Evolutionary conservation across 2,113 vertebrate species (phyloP), one percentile per base, ranked within the genome.

Genomic region (Tapirus terrestris): DNA sequence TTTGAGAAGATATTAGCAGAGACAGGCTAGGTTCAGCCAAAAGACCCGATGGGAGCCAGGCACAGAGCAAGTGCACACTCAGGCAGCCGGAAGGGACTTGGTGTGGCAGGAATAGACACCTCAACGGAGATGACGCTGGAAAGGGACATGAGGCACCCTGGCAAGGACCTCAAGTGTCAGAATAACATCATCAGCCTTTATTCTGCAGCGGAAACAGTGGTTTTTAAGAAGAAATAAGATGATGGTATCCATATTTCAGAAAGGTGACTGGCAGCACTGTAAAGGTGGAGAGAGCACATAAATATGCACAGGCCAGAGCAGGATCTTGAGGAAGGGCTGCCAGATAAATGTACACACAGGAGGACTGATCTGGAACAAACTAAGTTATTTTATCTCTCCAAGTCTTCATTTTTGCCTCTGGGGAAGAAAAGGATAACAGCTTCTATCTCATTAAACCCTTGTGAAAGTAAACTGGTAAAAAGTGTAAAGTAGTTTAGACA

Each of bases 91-190:
- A 9, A 33, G 27, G 53, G 3, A 3, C 8, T 12, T 8, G 5
- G 39, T 67, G 9, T 9, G 31, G 51, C 14, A 29, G 5, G 17
- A 53, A 33, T 16, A 39, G 33, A 33, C 4, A 33, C 16, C 10
- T 23, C 14, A 45, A 29, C 23, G 17, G 48, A n/a, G 31, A 65
- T 23, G 17, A 43, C 29, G 29, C 39, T 10, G 5, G 21, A 61
- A 31, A 53, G 53, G 39, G 53, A 36, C 21, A 39, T 39, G 39
- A 39, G 21, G 8, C 43, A 13, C 20, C 23, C 61, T 33, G 31
- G 14, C 36, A 11, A n/a, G 20, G 29, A 58, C 17, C 23, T 1
- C 31, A 6, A 36, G 61, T 0, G 2, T 20, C 60, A 60, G 2
- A 5, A 6, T 39, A 21, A 43, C 2, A 36, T 43, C 11, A 53